Base-by-base conservation (phyloP, 2,888 invertebrate species). In the Deilephila porcellus region DNA sequence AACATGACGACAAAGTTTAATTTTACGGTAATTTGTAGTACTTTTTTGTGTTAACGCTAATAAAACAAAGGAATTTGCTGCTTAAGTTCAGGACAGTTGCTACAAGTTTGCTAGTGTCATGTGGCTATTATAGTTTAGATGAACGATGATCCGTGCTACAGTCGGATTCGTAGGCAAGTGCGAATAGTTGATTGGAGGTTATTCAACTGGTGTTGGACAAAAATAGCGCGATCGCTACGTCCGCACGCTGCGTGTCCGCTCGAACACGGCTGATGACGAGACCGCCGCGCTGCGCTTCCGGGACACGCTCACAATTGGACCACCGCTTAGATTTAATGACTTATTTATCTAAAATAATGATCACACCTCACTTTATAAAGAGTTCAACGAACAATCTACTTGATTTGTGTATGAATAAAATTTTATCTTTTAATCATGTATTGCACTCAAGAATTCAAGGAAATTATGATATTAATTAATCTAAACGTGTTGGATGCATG, bases 151-250 rank as follows among this genome's bases (percentile, higher is more conserved):
- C 78, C 79, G 76, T 82, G 80, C 82, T 84, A 83, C 83, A 87
- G 86, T 82, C 79, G 86, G 83, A 85, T 86, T 88, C 84, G 83
- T 88, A 90, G 90, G 89, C 90, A 89, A 93, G 90, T 93, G 93
- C 93, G 90, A 93, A 94, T 93, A 94, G 91, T 92, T 93, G 93
- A 94, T 94, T 94, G 92, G 93, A 93, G 94, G 94, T 94, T 93
- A 94, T 94, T 94, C 93, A 94, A 94, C 94, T 93, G 92, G 86
- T 93, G 90, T 87, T 89, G 86, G 85, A 90, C 92, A 86, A 86
- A 94, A 94, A 94, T 94, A 94, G 93, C 90, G 83, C 90, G 90
- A 87, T 90, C 91, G 82, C 85, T 85, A 80, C 84, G 87, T 82
- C 83, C 86, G 88, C 86, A 86, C 88, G 86, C 88, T 79, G 81